Conservation (phyloP, 2,113 vertebrate genomes). For the Anguilla rostrata region DNA sequence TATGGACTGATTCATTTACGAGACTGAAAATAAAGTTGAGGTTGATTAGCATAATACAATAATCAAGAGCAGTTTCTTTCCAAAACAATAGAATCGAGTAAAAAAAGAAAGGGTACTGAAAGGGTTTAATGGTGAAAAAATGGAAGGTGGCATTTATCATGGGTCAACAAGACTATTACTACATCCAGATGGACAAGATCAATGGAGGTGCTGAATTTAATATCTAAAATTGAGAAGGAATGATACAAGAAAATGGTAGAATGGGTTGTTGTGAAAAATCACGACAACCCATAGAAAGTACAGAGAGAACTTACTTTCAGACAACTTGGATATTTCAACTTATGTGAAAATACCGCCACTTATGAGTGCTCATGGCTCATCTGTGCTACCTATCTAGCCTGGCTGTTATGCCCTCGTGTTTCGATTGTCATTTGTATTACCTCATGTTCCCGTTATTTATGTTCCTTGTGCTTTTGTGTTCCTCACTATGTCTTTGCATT, state of each 20-base stretch:
- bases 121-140: not conserved
- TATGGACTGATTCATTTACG: not conserved
- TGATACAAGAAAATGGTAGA: too few species aligned
- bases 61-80: not conserved
- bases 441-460: too few species aligned
- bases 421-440: too few species aligned
- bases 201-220: not conserved
- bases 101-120: not conserved
- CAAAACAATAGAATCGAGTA: not conserved
- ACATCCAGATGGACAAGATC: not conserved
- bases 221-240: not conserved
- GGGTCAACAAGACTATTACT: not conserved
- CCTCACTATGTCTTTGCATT: too few species aligned
- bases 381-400: too few species aligned
- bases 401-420: too few species aligned
- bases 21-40: not conserved
- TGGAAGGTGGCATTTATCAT: not conserved
- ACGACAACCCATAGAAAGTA: not conserved
- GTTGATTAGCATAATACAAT: not conserved
- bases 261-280: not conserved
- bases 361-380: too few species aligned
- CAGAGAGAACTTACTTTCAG: not conserved
- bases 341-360: too few species aligned
- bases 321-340: not conserved
- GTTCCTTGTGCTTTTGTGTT: too few species aligned